phyloP scores from a whole-genome alignment of 2,113 vertebrate genomes.

The Caracal caracal region DNA sequence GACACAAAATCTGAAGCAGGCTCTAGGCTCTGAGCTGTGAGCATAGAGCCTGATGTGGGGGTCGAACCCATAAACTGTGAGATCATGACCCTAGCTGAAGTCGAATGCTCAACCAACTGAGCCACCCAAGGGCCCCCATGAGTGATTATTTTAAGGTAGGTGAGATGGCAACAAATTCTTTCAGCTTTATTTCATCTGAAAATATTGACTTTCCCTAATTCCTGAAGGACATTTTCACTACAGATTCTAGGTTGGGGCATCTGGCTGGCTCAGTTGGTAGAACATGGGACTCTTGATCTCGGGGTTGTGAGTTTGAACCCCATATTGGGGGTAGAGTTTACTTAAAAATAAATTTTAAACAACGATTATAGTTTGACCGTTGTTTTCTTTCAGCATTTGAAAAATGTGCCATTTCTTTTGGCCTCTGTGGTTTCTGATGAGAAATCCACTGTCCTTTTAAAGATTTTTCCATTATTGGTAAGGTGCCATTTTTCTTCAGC shows the following conservation, averaged over 20 bases:
- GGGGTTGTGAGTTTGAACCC: not conserved
- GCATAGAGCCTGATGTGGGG: too few species aligned
- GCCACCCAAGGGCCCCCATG: not conserved
- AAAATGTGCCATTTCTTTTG: not conserved
- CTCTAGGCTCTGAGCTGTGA: too few species aligned
- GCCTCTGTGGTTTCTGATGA: not conserved
- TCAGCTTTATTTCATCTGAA: conserved; percentile 4
- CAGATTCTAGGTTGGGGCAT: not conserved
- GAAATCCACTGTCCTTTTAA: not conserved
- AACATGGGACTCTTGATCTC: not conserved
- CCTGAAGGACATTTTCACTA: not conserved
- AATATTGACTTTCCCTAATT: not conserved
- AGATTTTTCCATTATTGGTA: not conserved
- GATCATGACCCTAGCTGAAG: too few species aligned
- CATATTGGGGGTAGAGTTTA: not conserved
- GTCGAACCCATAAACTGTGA: too few species aligned
- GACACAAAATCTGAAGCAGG: too few species aligned
- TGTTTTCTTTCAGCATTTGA: not conserved
- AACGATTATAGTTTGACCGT: not conserved
- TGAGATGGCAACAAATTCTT: not conserved
- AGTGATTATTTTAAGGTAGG: not conserved
- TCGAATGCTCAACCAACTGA: too few species aligned
- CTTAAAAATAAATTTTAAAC: not conserved
- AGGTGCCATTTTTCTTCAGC: not conserved
- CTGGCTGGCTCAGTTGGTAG: not conserved